Evolutionary conservation across 2,888 invertebrate genomes (phyloP), one percentile per base, ranked within the genome.

Genomic region (Gortyna flavago): DNA sequence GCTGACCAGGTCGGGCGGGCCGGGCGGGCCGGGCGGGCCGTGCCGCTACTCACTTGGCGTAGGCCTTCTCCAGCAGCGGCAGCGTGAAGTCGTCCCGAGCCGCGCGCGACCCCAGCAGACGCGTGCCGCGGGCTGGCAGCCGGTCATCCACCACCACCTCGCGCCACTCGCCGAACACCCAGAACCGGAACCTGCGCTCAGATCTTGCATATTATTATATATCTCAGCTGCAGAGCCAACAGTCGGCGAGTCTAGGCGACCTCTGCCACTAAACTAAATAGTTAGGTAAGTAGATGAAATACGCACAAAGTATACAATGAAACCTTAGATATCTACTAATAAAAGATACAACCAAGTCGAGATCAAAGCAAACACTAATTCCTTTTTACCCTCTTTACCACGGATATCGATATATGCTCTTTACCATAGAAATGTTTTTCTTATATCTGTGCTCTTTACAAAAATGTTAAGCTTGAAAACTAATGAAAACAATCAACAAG

Each of bases 131-230:
- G 21, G 97, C 97, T 65, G 98, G 98, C 89, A 98, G 96, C 88
- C 97, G 97, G 94, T 98, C 98, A 94, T 98, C 98, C 76, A 98
- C 97, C 44, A 97, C 93, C 74, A 98, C 97, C 91, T 98, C 98
- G 84, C 97, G 97, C 98, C 98, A 98, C 90, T 97, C 97, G 16
- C 98, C 98, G 93, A 98, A 98, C 94, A 98, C 98, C 98, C 98
- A 98, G 94, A 98, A 98, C 51, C 97, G 95, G 94, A 98, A 98
- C 93, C 97, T 98, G 93, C 67, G 9, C 25, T 32, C 51, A n/a
- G n/a, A 16, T n/a, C 25, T 25, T 29, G 18, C 32, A 25, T 11
- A n/a, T 41, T 21, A 38, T 71, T 64, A 35, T 35, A 41, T 7
- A 67, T 35, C 2, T 21, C 8, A n/a, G n/a, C 44, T 35, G 44